A percentile compares a stretch with the other conserved stretches of the same genome.
These are phyloP conservation scores for Trachops cirrhosus DNA, from an alignment of 2,797 vertebrate genomes.

Conservation along the genomic window DNA sequence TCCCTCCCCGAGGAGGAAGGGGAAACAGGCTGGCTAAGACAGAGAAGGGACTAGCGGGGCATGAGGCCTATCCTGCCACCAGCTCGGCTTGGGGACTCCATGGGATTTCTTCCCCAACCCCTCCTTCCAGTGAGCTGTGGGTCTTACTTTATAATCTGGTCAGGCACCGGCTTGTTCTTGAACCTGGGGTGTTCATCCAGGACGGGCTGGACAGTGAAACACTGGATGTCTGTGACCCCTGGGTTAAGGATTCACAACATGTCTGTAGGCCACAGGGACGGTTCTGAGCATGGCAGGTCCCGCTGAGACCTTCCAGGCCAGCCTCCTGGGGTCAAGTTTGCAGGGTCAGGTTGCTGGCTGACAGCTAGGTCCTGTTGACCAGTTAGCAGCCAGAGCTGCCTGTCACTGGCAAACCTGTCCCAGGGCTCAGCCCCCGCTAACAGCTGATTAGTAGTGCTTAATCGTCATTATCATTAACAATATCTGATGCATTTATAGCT, in stretches of 20 bases:
- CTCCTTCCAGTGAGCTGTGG: neutral
- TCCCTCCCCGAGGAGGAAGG: neutral
- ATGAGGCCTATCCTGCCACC: neutral
- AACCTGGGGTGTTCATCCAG: slow-evolving; percentile 94
- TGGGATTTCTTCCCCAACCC: neutral
- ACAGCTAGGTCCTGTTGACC: neutral
- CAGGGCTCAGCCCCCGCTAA: neutral
- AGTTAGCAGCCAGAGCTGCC: neutral
- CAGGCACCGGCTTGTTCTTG: slow-evolving; percentile 96
- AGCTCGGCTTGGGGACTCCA: neutral
- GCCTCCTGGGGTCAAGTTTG: neutral
- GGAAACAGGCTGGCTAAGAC: neutral
- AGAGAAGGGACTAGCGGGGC: neutral
- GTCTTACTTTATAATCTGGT: slow-evolving; percentile 98
- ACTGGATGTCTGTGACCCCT: slow-evolving; percentile 92
- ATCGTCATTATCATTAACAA: neutral
- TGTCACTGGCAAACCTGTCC: neutral
- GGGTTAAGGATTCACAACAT: slow-evolving; percentile 76
- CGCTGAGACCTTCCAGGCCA: neutral
- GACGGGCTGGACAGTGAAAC: slow-evolving; percentile 96
- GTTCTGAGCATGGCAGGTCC: neutral
- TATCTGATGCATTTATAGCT: neutral
- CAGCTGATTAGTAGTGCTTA: neutral
- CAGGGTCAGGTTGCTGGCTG: neutral
- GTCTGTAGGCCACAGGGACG: neutral